Percentiles rank a stretch among this genome's conserved stretches.
phyloP scores from a whole-genome alignment of 1,140 invertebrate species.

The Neodiprion virginianus region DNA sequence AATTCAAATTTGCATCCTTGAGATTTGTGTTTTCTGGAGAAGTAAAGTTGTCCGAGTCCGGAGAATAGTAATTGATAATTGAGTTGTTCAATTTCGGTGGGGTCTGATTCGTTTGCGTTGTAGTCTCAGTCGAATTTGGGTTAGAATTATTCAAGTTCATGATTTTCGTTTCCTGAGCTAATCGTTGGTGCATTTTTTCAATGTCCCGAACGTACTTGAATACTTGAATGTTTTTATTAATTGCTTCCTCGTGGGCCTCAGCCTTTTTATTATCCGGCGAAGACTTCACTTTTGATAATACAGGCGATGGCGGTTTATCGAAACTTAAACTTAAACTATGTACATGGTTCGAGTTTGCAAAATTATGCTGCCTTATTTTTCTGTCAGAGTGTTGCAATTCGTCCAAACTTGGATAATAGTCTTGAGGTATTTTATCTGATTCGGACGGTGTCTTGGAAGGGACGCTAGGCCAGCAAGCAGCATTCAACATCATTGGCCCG shows the following conservation, averaged over 20 bases:
- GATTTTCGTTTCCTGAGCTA: conserved; percentile 32
- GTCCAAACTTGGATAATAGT: conserved; percentile 58
- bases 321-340: conserved; percentile 42
- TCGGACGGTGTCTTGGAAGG: conserved; percentile 45
- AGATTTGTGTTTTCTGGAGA: conserved; percentile 20
- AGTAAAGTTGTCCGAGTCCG: conserved; percentile 23
- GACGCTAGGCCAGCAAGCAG: conserved; percentile 48
- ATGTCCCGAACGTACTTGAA: conserved; percentile 56
- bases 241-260: conserved; percentile 51
- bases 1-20: conserved; percentile 35
- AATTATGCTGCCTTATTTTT: conserved; percentile 45
- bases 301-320: conserved; percentile 50
- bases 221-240: conserved; percentile 53
- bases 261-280: conserved; percentile 47
- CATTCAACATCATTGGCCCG: conserved; percentile 42
- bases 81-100: conserved; percentile 36
- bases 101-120: conserved; percentile 25
- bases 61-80: conserved; percentile 15
- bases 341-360: conserved; percentile 40
- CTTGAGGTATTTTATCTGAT: conserved; percentile 46
- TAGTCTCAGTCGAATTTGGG: conserved; percentile 36
- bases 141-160: conserved; percentile 32
- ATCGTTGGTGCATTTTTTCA: conserved; percentile 47
- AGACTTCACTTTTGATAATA: conserved; percentile 47
- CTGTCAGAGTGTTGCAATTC: conserved; percentile 53